These are phyloP conservation scores for Distichodus sexfasciatus DNA, from an alignment of 2,797 vertebrate species.

Conservation along the genomic window DNA sequence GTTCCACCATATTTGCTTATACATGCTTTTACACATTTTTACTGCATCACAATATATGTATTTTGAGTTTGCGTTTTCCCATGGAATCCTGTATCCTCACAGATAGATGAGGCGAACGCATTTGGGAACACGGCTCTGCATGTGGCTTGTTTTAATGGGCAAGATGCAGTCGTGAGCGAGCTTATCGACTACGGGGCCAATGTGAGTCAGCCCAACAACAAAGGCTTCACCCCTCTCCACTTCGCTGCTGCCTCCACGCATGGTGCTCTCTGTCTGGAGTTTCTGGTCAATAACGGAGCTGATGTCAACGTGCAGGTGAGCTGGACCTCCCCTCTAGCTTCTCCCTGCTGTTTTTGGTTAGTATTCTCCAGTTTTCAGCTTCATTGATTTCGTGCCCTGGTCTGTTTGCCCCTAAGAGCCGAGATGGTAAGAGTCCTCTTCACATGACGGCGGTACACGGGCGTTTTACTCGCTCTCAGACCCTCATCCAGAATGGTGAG, in stretches of 20 bases:
- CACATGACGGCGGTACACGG: constrained; percentile 97
- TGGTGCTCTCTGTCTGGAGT: constrained; percentile 90
- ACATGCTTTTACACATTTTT: no score
- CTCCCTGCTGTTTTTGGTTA: neutral
- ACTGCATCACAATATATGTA: no score
- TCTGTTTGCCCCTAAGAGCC: no score
- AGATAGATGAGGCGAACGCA: constrained; percentile 94
- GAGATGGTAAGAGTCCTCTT: constrained; percentile 94
- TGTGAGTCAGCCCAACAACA: constrained; percentile 93
- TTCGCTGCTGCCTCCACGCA: constrained; percentile 94
- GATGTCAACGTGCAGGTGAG: constrained; percentile 91
- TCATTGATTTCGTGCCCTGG: neutral
- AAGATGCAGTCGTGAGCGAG: constrained; percentile 92
- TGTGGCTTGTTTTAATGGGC: constrained; percentile 93
- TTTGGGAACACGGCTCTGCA: constrained; percentile 96
- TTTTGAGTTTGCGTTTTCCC: no score
- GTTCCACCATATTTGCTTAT: no score
- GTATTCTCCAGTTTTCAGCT: no score
- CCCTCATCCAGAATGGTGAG: constrained; percentile 95
- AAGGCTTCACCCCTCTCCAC: constrained; percentile 94
- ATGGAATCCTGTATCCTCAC: constrained; percentile 4
- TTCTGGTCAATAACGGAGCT: constrained; percentile 92
- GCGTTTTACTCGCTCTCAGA: constrained; percentile 93
- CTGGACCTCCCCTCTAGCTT: neutral
- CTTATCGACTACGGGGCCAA: constrained; percentile 94